A percentile compares a stretch with the other conserved stretches of the same genome.
Conservation (phyloP, 2,888 invertebrate genomes). For the Xestia sexstrigata region DNA sequence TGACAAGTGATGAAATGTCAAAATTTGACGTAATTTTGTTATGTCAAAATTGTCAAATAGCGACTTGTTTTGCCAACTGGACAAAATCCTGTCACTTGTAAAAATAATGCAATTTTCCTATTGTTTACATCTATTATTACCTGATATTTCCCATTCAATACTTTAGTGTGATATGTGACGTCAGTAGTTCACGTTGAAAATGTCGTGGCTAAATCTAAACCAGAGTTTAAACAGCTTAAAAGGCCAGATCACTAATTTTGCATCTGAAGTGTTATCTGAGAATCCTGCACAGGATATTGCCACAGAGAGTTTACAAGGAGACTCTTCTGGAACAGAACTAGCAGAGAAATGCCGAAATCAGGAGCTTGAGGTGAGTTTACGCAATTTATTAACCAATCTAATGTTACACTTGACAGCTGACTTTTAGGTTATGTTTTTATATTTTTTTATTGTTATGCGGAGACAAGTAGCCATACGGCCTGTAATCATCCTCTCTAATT, state of each 20-base stretch:
- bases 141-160: slow-evolving; percentile 71
- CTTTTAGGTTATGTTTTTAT: slow-evolving; percentile 87
- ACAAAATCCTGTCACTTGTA: slow-evolving; percentile 84
- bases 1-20: slow-evolving; percentile 47
- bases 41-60: slow-evolving; percentile 63
- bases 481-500: slow-evolving; percentile 59
- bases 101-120: slow-evolving; percentile 88
- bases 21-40: slow-evolving; percentile 61
- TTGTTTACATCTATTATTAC: slow-evolving; percentile 82
- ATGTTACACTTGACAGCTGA: slow-evolving; percentile 77
- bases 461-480: slow-evolving; percentile 47
- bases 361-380: slow-evolving; percentile 91
- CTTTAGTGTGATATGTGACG: slow-evolving; percentile 80
- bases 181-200: slow-evolving; percentile 75
- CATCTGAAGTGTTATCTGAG: slow-evolving; percentile 96
- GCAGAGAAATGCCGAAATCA: slow-evolving; percentile 90
- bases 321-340: slow-evolving; percentile 86
- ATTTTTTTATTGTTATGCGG: slow-evolving; percentile 66
- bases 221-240: slow-evolving; percentile 93
- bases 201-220: slow-evolving; percentile 93
- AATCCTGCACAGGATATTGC: slow-evolving; percentile 89
- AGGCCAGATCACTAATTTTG: slow-evolving; percentile 96
- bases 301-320: slow-evolving; percentile 70
- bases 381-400: slow-evolving; percentile 53
- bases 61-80: slow-evolving; percentile 90